phyloP scores from a whole-genome alignment of 2,888 invertebrate genomes.

The Diadegma fenestrale region DNA sequence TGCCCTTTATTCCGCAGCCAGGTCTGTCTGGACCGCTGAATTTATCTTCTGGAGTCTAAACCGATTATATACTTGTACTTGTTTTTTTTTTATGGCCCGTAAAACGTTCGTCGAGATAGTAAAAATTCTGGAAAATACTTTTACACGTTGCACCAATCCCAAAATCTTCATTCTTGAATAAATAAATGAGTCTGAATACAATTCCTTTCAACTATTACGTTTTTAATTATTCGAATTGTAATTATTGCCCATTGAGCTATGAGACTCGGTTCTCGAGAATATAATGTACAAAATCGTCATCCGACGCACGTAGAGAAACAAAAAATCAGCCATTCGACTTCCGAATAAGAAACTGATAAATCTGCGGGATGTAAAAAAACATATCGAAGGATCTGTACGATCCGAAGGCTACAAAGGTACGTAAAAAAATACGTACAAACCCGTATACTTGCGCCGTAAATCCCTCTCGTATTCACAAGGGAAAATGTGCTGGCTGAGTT shows the following conservation, averaged over 20 bases:
- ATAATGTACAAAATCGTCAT: neutral
- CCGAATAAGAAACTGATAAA: neutral
- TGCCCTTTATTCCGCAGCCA: slow-evolving; percentile 1
- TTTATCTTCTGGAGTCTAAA: slow-evolving; percentile 17
- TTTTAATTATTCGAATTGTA: neutral
- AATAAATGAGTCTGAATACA: neutral
- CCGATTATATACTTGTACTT: slow-evolving; percentile 17
- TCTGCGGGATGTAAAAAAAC: slow-evolving; percentile 10
- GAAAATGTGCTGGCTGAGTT: slow-evolving; percentile 26
- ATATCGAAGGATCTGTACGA: neutral
- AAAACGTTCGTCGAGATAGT: slow-evolving; percentile 9
- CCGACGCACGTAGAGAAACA: neutral
- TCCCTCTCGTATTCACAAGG: slow-evolving; percentile 29
- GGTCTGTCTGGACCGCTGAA: slow-evolving; percentile 10
- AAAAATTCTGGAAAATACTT: neutral
- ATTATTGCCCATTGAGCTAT: neutral
- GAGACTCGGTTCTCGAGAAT: neutral
- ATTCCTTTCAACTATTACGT: neutral
- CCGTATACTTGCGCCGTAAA: slow-evolving; percentile 16
- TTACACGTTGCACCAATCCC: neutral
- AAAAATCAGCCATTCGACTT: neutral
- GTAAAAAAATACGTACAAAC: slow-evolving; percentile 30
- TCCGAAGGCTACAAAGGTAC: neutral
- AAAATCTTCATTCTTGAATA: neutral
- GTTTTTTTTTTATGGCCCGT: neutral